A percentile compares a stretch with the other conserved stretches of the same genome.
Conservation (phyloP, 2,888 invertebrate species). For the Leptothorax acervorum region DNA sequence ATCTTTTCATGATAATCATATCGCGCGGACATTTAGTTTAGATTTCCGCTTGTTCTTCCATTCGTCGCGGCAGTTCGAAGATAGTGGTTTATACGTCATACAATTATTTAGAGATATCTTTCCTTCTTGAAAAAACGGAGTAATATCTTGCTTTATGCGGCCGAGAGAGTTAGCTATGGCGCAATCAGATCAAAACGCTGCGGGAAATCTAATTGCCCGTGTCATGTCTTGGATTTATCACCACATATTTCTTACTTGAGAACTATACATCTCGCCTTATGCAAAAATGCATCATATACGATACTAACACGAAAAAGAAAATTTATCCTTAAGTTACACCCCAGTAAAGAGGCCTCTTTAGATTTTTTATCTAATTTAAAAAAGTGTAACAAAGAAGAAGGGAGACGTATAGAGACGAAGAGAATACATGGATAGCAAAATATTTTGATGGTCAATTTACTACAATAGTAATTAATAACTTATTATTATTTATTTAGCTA, state of each 20-base stretch:
- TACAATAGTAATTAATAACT: neutral
- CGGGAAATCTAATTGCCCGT: slow-evolving; percentile 71
- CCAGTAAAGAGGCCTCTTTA: neutral
- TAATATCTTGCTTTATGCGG: slow-evolving; percentile 79
- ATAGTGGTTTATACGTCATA: slow-evolving; percentile 74
- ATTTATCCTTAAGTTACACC: neutral
- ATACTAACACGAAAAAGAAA: slow-evolving; percentile 11
- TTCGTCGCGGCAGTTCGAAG: slow-evolving; percentile 47
- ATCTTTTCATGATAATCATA: slow-evolving; percentile 3
- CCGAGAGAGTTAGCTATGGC: slow-evolving; percentile 65
- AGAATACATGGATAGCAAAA: neutral
- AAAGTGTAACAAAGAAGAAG: neutral
- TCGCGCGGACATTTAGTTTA: neutral
- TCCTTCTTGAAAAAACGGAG: slow-evolving; percentile 75
- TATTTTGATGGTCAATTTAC: neutral
- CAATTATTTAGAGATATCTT: slow-evolving; percentile 80
- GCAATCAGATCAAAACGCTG: slow-evolving; percentile 77
- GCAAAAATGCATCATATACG: slow-evolving; percentile 33
- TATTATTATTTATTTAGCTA: neutral
- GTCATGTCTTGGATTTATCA: slow-evolving; percentile 81
- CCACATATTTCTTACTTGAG: slow-evolving; percentile 76
- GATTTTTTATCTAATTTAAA: neutral
- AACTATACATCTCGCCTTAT: slow-evolving; percentile 60
- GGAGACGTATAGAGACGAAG: neutral
- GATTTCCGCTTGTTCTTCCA: neutral